Conservation (phyloP, 2,113 vertebrate species). For the Cyanoderma ruficeps region DNA sequence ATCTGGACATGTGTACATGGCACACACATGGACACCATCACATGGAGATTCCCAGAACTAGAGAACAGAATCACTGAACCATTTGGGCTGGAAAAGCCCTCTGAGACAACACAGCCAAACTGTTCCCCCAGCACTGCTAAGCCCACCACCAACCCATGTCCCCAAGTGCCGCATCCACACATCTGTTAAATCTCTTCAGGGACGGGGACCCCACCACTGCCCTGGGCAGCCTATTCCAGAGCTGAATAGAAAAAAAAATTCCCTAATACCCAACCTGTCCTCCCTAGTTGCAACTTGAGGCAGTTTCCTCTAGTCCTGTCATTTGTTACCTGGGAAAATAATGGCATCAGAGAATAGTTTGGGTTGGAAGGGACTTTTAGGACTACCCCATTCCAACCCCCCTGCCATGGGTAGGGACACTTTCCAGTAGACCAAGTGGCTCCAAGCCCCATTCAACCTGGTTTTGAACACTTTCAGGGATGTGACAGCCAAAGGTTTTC, state of each 20-base stretch:
- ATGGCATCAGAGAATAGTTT: not conserved
- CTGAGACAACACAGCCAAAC: not conserved
- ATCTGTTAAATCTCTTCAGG: not conserved
- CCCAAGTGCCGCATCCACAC: not conserved
- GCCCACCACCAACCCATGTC: not conserved
- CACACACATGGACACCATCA: not conserved
- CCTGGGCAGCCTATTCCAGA: not conserved
- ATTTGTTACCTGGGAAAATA: not conserved
- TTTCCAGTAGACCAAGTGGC: not conserved
- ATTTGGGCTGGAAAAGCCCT: not conserved
- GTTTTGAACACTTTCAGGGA: not conserved
- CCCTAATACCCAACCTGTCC: not conserved
- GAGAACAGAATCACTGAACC: not conserved
- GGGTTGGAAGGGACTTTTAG: not conserved
- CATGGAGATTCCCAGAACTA: not conserved
- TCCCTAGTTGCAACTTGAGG: not conserved
- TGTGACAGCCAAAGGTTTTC: not conserved
- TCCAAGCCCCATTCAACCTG: not conserved
- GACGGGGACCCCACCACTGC: not conserved
- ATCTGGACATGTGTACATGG: not conserved
- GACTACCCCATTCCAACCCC: not conserved
- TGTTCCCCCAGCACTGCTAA: not conserved
- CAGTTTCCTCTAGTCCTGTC: not conserved
- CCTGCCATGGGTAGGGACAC: not conserved
- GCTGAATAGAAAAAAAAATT: not conserved